Evolutionary conservation across 1,140 invertebrate species (phyloP).

Genomic region (Globodera ellingtonae): DNA sequence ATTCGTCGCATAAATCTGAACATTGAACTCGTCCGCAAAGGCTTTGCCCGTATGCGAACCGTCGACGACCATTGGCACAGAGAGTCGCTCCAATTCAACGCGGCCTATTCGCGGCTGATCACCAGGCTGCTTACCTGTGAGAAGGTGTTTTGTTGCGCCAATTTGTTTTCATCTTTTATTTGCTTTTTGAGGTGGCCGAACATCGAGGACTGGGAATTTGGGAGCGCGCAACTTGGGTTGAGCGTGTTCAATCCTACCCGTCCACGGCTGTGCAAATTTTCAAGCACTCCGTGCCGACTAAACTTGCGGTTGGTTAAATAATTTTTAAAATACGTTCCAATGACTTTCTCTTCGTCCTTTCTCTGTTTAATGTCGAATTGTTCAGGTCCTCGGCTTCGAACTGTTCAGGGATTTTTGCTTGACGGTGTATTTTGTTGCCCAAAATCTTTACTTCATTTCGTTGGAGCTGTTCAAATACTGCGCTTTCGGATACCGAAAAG

Average conservation of each 20-base stretch:
- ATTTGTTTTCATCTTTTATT: not conserved
- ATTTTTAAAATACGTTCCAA: not conserved
- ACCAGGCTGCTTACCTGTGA: conserved; percentile 58
- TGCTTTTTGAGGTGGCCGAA: conserved; percentile 49
- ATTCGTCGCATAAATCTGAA: conserved; percentile 56
- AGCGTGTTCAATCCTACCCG: conserved; percentile 54
- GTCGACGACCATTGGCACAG: conserved; percentile 56
- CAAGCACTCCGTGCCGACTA: conserved; percentile 45
- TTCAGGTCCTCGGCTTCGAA: conserved; percentile 9
- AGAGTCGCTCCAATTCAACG: conserved; percentile 54
- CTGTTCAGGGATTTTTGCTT: not conserved
- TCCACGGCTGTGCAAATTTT: conserved; percentile 53
- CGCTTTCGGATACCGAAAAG: not conserved
- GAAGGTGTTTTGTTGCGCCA: conserved; percentile 37
- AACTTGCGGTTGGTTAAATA: conserved; percentile 51
- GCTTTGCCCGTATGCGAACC: conserved; percentile 56
- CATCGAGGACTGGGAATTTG: conserved; percentile 60
- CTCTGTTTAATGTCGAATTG: not conserved
- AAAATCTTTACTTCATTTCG: conserved; percentile 8
- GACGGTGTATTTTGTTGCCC: not conserved
- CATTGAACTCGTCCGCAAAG: conserved; percentile 57
- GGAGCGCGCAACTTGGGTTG: conserved; percentile 61
- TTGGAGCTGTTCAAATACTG: conserved; percentile 1
- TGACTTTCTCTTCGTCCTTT: too few species aligned
- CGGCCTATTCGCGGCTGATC: conserved; percentile 61